These are phyloP conservation scores for Arenaria interpres DNA, from an alignment of 2,113 vertebrate species.

Conservation along the genomic window DNA sequence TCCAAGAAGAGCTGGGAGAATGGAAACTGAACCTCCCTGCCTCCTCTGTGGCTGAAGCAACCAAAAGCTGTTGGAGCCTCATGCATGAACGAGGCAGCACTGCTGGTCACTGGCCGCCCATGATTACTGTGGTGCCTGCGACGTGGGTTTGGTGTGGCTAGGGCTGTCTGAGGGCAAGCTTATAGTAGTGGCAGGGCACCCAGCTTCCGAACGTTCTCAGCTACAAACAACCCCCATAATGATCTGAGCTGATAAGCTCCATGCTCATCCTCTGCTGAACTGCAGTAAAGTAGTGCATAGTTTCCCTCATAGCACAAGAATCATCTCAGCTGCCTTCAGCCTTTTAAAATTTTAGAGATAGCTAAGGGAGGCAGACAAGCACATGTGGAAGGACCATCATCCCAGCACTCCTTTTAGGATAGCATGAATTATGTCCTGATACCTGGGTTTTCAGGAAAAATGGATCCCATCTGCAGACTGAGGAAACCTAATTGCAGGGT, in stretches of 20 bases:
- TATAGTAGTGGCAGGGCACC: too few species aligned
- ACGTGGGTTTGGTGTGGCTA: rapidly evolving
- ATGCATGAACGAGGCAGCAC: rapidly evolving
- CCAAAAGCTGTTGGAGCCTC: background rate
- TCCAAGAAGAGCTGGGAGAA: background rate
- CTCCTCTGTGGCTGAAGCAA: background rate
- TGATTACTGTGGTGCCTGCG: background rate
- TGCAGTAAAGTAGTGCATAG: background rate
- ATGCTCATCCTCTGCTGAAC: background rate
- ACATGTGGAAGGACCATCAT: background rate
- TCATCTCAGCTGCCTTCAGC: background rate
- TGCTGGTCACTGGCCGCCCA: background rate
- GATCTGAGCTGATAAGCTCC: background rate
- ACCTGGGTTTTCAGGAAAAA: background rate
- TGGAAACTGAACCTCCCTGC: background rate
- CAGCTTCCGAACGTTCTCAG: background rate
- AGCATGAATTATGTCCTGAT: background rate
- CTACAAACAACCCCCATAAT: background rate
- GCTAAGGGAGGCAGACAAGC: background rate
- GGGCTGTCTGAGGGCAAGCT: background rate
- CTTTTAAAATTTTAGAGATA: background rate
- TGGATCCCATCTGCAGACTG: background rate
- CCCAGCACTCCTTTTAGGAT: background rate
- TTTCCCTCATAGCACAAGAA: background rate
- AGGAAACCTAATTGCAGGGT: background rate